Evolutionary conservation across 2,888 invertebrate species (phyloP).

Genomic region (Patella caerulea): DNA sequence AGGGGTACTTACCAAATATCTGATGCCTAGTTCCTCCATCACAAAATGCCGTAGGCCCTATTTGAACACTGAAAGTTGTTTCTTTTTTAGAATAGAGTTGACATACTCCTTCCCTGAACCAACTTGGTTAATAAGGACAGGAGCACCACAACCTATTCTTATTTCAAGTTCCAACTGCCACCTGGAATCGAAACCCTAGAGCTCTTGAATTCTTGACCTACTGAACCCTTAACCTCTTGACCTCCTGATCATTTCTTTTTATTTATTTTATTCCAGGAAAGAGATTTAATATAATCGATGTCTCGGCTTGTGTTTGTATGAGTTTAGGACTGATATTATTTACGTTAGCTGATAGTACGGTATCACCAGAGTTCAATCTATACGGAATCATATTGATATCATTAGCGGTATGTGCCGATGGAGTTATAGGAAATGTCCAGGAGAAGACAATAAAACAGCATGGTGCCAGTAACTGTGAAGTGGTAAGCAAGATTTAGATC

Average conservation of each 20-base stretch:
- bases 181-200: too few relatives aligned
- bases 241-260: neutral
- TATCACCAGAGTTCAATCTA: conserved; percentile 76
- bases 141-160: too few relatives aligned
- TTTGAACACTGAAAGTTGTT: too few relatives aligned
- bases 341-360: conserved; percentile 83
- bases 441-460: conserved; percentile 92
- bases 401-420: conserved; percentile 91
- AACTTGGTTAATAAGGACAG: too few relatives aligned
- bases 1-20: too few relatives aligned
- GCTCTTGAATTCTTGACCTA: too few relatives aligned
- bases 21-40: too few relatives aligned
- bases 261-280: conserved; percentile 76
- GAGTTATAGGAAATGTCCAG: conserved; percentile 96
- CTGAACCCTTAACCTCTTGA: too few relatives aligned
- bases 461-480: conserved; percentile 89
- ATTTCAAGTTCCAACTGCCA: too few relatives aligned
- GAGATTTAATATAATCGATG: conserved; percentile 86
- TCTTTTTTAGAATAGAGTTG: too few relatives aligned
- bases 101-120: too few relatives aligned
- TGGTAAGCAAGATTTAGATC: conserved; percentile 74
- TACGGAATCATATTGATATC: conserved; percentile 77
- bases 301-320: conserved; percentile 87
- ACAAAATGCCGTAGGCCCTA: too few relatives aligned
- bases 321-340: conserved; percentile 91